Base-by-base conservation (phyloP, 2,888 invertebrate genomes). In the Brachynemurus nebulosus region DNA sequence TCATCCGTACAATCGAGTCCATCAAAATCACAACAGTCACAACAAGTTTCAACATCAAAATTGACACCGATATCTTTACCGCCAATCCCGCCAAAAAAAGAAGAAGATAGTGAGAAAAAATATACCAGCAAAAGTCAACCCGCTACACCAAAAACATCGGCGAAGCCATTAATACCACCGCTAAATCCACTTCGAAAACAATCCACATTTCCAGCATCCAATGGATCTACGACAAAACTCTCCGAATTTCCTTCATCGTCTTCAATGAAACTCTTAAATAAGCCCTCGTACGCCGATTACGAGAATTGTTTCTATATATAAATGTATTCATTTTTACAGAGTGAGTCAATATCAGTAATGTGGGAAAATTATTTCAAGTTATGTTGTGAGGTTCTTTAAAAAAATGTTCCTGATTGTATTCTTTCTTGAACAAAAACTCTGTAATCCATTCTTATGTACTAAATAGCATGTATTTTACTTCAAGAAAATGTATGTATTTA, bases 231-330 rank as follows among this genome's bases (percentile, higher is more conserved):
- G 49, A 48, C 18, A 48, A 52, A 45, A 48, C n/a, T n/a, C n/a
- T 52, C 20, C 48, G 51, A 34, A 64, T 65, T 56, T 70, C 66
- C 62, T 68, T 64, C 58, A 70, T 65, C 47, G 69, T 66, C 23
- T 68, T 66, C 61, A 69, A 66, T 57, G 70, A 65, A 56, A 69
- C 68, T 51, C 39, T 52, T 55, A 38, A 52, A 54, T 20, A 61
- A 53, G 42, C 64, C 68, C 44, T 64, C 70, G 5, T 76, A 74
- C 52, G 71, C 74, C 35, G 73, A 76, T 52, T 77, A 78, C 55
- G 76, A 78, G 56, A 77, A 78, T 61, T 78, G 75, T 59, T 72
- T 78, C 56, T 78, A 76, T 57, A 78, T 78, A 56, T 78, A 61
- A 68, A 51, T 6, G n/a, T n/a, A n/a, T n/a, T n/a, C n/a, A n/a